These are phyloP conservation scores for Drosophila erecta DNA, from an alignment of 1,140 invertebrate species.

Conservation along the genomic window DNA sequence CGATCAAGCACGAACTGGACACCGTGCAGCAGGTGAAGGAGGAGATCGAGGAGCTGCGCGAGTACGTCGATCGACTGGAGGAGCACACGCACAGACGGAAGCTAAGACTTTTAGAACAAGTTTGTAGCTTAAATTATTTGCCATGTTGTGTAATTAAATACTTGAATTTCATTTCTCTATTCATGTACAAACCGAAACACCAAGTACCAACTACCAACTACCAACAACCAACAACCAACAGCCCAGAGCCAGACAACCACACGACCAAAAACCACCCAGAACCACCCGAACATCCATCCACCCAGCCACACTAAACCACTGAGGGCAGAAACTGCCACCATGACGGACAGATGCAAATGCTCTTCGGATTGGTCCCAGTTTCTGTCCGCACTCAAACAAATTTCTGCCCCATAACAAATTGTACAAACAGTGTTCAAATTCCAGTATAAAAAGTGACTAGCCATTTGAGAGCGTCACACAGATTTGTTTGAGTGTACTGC, in stretches of 20 bases:
- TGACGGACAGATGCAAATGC: constrained; percentile 33
- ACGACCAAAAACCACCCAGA: constrained; percentile 35
- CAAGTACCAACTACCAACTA: constrained; percentile 56
- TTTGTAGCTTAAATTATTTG: constrained; percentile 86
- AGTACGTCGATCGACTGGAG: constrained; percentile 95
- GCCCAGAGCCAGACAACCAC: constrained; percentile 36
- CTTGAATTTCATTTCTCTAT: constrained; percentile 84
- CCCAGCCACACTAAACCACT: constrained; percentile 37
- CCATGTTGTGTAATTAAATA: constrained; percentile 85
- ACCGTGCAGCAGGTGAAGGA: constrained; percentile 96
- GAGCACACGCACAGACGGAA: constrained; percentile 94
- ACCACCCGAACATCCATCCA: constrained; percentile 32
- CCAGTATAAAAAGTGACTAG: not conserved
- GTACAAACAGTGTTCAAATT: not conserved
- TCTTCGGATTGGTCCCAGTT: constrained; percentile 29
- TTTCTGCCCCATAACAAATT: not conserved
- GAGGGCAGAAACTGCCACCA: constrained; percentile 32
- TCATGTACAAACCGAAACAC: constrained; percentile 81
- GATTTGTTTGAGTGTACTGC: constrained; percentile 19
- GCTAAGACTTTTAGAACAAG: constrained; percentile 94
- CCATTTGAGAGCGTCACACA: too few relatives aligned
- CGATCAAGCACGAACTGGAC: constrained; percentile 96
- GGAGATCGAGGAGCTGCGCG: constrained; percentile 95
- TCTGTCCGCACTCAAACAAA: constrained; percentile 17
- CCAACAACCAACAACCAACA: constrained; percentile 52